Evolutionary conservation across 2,797 vertebrate species (phyloP).

Genomic region (Lacerta viridis): DNA sequence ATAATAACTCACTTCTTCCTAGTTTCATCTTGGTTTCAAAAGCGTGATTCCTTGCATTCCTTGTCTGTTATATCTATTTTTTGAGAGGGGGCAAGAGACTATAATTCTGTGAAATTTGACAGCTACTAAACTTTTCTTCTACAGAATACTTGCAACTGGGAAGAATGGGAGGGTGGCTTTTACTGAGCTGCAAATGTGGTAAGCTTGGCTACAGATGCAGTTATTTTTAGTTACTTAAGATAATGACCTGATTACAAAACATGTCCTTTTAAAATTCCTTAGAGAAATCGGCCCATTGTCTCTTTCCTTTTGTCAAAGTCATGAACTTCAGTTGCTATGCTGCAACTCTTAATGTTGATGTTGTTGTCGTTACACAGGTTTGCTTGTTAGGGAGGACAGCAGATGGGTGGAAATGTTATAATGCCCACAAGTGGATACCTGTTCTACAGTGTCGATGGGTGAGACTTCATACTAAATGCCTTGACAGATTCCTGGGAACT

Average conservation of each 20-base stretch:
- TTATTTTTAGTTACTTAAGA: neutral
- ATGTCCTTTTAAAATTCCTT: neutral
- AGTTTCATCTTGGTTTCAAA: neutral
- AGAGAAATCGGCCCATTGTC: neutral
- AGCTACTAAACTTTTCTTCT: neutral
- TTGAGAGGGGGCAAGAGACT: neutral
- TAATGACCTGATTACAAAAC: constrained; percentile 11
- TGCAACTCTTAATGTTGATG: constrained; percentile 5
- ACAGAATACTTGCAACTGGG: neutral
- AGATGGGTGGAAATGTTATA: neutral
- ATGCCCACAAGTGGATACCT: too few relatives aligned
- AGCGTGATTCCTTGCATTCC: neutral
- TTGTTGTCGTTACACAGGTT: neutral
- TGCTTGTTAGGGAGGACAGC: neutral
- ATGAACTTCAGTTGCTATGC: neutral
- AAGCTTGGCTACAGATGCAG: neutral
- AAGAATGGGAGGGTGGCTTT: neutral
- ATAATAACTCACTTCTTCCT: too few relatives aligned
- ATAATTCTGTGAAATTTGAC: neutral
- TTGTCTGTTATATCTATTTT: neutral
- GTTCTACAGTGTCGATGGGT: neutral
- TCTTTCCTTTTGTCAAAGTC: neutral
- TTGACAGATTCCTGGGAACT: neutral
- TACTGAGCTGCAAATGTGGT: constrained; percentile 6
- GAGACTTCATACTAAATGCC: neutral